Conservation (phyloP, 2,113 vertebrate genomes). For the Meles meles region DNA sequence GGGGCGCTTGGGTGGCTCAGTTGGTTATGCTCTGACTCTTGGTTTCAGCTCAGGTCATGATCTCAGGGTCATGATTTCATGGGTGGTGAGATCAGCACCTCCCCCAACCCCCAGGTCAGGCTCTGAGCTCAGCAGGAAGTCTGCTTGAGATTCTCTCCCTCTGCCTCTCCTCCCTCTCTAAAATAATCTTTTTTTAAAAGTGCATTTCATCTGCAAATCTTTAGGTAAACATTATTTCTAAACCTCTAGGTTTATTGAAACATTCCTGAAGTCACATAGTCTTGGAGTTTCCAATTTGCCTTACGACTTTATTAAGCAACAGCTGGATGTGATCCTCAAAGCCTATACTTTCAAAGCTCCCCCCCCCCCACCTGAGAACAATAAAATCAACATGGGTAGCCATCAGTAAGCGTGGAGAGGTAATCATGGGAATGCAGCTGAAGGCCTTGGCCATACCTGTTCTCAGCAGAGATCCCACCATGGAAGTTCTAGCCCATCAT, state of each 20-base stretch:
- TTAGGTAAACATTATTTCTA: background rate
- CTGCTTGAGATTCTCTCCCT: background rate
- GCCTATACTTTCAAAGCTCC: background rate
- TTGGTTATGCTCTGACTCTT: background rate
- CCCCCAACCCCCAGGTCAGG: background rate
- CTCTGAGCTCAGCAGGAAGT: background rate
- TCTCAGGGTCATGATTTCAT: background rate
- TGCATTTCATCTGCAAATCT: background rate
- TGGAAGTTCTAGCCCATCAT: background rate
- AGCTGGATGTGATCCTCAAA: background rate
- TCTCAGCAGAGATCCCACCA: background rate
- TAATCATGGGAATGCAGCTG: background rate
- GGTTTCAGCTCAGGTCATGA: background rate
- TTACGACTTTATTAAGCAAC: background rate
- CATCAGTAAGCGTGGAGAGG: background rate
- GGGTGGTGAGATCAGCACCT: background rate
- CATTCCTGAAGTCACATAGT: background rate
- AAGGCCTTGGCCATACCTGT: background rate
- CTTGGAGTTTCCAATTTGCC: background rate
- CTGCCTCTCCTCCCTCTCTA: background rate
- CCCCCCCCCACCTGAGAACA: background rate
- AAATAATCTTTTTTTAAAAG: background rate
- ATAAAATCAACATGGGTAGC: background rate
- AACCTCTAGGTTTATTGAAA: constrained; percentile 11
- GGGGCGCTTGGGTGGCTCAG: background rate